Percentiles rank a stretch among this genome's conserved stretches.
Evolutionary conservation across 2,797 vertebrate genomes (phyloP).

Genomic region (Chromis chromis): DNA sequence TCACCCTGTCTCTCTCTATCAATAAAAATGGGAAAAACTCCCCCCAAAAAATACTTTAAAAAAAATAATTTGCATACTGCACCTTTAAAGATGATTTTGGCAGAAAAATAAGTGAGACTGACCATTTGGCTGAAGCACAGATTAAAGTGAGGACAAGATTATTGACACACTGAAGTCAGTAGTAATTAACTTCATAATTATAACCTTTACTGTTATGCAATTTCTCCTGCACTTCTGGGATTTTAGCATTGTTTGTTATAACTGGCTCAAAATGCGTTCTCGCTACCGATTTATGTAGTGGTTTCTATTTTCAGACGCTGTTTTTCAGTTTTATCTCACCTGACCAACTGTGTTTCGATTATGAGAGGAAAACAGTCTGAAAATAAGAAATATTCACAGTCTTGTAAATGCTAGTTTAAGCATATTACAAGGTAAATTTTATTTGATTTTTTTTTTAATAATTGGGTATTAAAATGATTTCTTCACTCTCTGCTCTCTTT

Average conservation of each 20-base stretch:
- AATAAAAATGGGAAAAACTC: no score
- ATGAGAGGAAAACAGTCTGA: neutral
- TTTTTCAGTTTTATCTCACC: neutral
- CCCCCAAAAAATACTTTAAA: no score
- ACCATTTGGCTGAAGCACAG: no score
- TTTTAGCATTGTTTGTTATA: neutral
- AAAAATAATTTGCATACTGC: no score
- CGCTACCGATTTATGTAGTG: no score
- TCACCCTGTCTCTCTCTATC: no score
- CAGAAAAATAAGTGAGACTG: neutral
- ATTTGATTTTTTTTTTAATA: no score
- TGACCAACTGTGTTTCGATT: neutral
- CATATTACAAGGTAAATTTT: neutral
- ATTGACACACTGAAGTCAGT: no score
- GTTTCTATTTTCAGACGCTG: conserved; percentile 2
- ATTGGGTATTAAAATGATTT: no score
- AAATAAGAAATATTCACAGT: neutral
- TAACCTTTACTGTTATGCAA: neutral
- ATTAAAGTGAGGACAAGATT: no score
- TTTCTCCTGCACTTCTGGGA: neutral
- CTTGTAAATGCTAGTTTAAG: neutral
- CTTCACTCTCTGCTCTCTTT: neutral
- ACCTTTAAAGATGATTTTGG: neutral
- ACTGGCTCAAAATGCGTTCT: no score
- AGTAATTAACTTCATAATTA: no score